phyloP scores from a whole-genome alignment of 2,797 vertebrate species.

The Ctenosaura bakeri region DNA sequence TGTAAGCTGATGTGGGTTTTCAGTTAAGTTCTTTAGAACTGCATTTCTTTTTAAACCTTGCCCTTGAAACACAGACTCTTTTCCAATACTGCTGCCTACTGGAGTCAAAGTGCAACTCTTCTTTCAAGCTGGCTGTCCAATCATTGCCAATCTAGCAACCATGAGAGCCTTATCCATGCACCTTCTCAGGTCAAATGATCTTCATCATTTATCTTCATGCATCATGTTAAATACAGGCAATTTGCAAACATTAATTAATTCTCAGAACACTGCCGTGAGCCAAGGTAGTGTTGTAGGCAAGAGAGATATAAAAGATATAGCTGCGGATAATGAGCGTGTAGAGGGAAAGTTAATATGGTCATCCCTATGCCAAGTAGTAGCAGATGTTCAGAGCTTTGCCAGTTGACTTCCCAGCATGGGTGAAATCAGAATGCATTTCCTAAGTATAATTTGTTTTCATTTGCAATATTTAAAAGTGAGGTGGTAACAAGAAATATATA shows the following conservation, averaged over 20 bases:
- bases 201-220: conserved; percentile 30
- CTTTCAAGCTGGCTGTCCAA: conserved; percentile 2
- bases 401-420: conserved; percentile 35
- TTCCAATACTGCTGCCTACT: neutral
- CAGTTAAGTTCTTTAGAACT: neutral
- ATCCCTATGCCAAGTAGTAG: conserved; percentile 36
- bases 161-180: neutral
- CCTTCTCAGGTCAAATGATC: conserved; percentile 20
- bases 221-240: conserved; percentile 39
- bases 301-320: conserved; percentile 27
- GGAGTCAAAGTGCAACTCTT: neutral
- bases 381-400: conserved; percentile 50
- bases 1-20: neutral
- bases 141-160: neutral
- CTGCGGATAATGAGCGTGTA: conserved; percentile 20
- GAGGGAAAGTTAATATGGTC: conserved; percentile 25
- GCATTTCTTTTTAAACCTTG: neutral
- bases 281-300: neutral
- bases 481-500: conserved; percentile 41
- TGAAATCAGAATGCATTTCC: conserved; percentile 40
- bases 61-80: neutral
- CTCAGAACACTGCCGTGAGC: neutral
- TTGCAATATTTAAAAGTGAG: conserved; percentile 37
- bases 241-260: conserved; percentile 46
- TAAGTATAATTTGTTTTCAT: conserved; percentile 35